Conservation (phyloP, 2,888 invertebrate genomes). For the Plusia festucae region DNA sequence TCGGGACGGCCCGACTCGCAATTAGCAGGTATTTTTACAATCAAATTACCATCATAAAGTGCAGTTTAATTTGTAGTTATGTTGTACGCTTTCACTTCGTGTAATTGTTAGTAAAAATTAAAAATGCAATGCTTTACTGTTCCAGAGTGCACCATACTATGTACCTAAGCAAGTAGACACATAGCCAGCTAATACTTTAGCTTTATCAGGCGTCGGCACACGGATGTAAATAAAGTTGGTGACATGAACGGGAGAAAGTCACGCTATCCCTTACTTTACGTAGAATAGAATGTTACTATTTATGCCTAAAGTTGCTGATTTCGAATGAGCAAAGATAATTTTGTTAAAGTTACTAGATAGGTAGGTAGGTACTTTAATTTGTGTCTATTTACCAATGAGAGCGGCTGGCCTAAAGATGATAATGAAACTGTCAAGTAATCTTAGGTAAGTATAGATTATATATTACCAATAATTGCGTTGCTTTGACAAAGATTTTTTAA, state of each 20-base stretch:
- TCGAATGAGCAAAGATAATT: conserved; percentile 42
- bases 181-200: conserved; percentile 56
- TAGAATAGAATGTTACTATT: conserved; percentile 48
- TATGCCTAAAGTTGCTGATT: conserved; percentile 48
- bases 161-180: conserved; percentile 38
- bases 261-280: conserved; percentile 53
- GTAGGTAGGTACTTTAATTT: not conserved
- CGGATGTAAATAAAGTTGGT: conserved; percentile 61
- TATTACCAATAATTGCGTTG: no score
- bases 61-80: conserved; percentile 4
- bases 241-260: conserved; percentile 61
- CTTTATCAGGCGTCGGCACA: conserved; percentile 62
- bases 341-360: conserved; percentile 1
- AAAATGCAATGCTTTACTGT: conserved; percentile 38
- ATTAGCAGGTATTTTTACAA: conserved; percentile 4
- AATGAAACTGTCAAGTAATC: no score
- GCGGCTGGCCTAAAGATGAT: no score
- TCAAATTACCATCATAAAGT: conserved; percentile 4
- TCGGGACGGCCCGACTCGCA: not conserved
- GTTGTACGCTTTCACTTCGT: conserved; percentile 2
- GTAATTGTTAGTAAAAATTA: conserved; percentile 19
- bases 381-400: not conserved
- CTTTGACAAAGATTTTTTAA: no score
- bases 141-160: conserved; percentile 13
- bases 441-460: no score